Evolutionary conservation across 1,140 invertebrate genomes (phyloP).

Genomic region (Cecropterus lyciades): DNA sequence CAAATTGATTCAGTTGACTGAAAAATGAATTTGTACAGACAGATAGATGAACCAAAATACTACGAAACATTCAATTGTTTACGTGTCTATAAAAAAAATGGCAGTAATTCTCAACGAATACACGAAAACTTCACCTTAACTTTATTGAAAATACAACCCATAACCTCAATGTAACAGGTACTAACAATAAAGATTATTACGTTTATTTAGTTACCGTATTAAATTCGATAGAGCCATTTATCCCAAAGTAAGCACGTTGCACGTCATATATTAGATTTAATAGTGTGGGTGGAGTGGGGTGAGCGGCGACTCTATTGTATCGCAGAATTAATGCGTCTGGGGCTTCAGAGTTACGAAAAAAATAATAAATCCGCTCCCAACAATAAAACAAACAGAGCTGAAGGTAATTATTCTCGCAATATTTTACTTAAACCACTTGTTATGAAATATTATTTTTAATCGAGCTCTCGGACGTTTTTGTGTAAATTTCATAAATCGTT

Average conservation of each 20-base stretch:
- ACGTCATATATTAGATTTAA: conserved; percentile 32
- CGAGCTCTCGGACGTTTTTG: neutral
- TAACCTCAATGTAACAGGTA: neutral
- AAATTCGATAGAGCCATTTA: conserved; percentile 21
- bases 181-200: neutral
- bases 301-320: conserved; percentile 47
- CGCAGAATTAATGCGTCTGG: conserved; percentile 56
- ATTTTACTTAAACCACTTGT: neutral
- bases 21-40: no score
- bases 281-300: conserved; percentile 27
- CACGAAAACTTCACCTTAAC: no score
- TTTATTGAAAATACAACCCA: no score
- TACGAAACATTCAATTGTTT: no score
- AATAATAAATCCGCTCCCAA: conserved; percentile 30
- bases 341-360: conserved; percentile 22
- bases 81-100: no score
- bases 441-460: neutral
- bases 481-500: no score
- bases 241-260: conserved; percentile 22
- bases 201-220: conserved; percentile 1
- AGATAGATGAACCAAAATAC: no score
- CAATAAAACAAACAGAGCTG: conserved; percentile 23
- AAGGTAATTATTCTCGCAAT: conserved; percentile 18
- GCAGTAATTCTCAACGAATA: neutral
- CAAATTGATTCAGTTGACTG: no score